Percentiles rank a stretch among this genome's conserved stretches.
phyloP scores from a whole-genome alignment of 2,797 vertebrate genomes.

The Lemur catta region DNA sequence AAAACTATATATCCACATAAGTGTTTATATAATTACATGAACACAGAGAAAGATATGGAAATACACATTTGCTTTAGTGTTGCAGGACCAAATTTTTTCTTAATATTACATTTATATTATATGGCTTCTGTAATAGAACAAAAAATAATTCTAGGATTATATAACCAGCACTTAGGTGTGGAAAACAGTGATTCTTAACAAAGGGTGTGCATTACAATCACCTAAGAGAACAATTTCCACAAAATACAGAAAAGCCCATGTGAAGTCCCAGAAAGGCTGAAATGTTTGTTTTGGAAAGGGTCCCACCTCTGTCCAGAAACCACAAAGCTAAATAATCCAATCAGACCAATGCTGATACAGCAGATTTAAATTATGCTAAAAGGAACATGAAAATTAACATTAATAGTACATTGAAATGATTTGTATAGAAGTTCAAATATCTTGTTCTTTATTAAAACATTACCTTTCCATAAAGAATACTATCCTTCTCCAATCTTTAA shows the following conservation, averaged over 20 bases:
- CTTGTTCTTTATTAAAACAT: not conserved
- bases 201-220: not conserved
- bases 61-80: not conserved
- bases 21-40: not conserved
- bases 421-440: not conserved
- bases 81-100: not conserved
- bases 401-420: not conserved
- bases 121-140: not conserved
- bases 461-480: not conserved
- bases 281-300: no score
- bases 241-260: not conserved
- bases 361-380: not conserved
- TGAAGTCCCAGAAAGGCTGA: no score
- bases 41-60: not conserved
- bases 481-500: not conserved
- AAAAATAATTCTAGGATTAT: not conserved
- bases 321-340: not conserved
- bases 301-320: not conserved
- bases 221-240: not conserved
- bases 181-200: not conserved
- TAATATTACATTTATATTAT: not conserved
- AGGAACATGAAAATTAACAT: not conserved
- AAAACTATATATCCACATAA: not conserved
- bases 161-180: no score
- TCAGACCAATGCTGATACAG: not conserved